Base-by-base conservation (phyloP, 2,797 vertebrate genomes). In the Zonotrichia albicollis region DNA sequence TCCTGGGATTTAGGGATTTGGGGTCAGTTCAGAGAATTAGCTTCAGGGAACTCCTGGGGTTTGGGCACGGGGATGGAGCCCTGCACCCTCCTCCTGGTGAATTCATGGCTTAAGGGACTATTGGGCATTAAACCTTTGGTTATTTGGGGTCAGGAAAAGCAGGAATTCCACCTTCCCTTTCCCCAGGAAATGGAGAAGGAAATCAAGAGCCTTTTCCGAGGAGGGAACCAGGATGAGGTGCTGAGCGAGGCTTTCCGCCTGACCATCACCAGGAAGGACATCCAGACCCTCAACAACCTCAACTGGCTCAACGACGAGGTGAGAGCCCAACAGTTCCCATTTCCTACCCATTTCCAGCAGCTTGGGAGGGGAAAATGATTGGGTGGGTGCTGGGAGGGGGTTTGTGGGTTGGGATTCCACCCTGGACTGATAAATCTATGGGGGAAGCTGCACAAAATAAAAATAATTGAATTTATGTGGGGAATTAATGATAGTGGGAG, bases 241-340 rank as follows among this genome's bases (percentile, higher is more conserved):
- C 97, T 99, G 83, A 99, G 99, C 57, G 99, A 99, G 94, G 99
- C 99, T 11, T 99, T 99, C 95, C 98, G 99, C 16, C 98, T 99
- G 48, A 99, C 99, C 27, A 99, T 99, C 77, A 99, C 99, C 27
- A 98, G 99, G 55, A 99, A 99, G 91, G 99, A 99, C 97, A 98
- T 99, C 57, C 99, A 99, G 97, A 99, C 99, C 15, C 98, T 99
- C 91, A 98, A 98, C 89, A 97, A 98, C 80, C 98, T 99, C 50
- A 99, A 99, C 96, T 99, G 99, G 99, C 99, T 99, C 87, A 99
- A 99, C 11, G 99, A 99, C 22, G 99, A 99, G 98, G 99, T 99
- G 96, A 48, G 10, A 23, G 3, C 32, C 32, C 67, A 10, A 6
- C 11, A 21, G 6, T 16, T 19, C 29, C 29, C 29, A 13, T 53